Base-by-base conservation (phyloP, 2,113 vertebrate species). In the Ceyx margarethae region DNA sequence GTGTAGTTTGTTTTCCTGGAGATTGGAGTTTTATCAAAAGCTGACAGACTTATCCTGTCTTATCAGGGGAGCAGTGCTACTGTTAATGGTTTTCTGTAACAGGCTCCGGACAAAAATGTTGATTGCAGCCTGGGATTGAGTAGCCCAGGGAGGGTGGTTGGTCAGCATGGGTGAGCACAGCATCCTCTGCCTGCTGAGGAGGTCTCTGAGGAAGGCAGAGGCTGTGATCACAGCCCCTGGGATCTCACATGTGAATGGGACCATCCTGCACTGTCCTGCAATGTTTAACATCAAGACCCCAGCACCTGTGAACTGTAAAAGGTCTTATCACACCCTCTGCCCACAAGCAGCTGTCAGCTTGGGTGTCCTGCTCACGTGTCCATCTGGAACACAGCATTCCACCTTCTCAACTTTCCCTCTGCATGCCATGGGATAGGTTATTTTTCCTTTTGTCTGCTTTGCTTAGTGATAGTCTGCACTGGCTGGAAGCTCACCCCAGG, bases 61-160 rank as follows among this genome's bases (percentile, higher is more conserved):
- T 92, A 96, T 94, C 96, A 87, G 91, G 42, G 31, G n/a, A 82
- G 75, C 46, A 40, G 56, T 28, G 89, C 94, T 96, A 91, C 95
- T 67, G 86, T 79, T 57, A 89, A 88, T 83, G 85, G 77, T 45
- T 53, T 66, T 82, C 51, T 74, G 51, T 42, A 66, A 20, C 64
- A 35, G 80, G 35, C 65, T 71, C 60, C 4, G 33, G 51, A 69
- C 57, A 66, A 61, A 85, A 85, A 58, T 79, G 81, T 89, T 76
- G 74, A 92, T 87, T 85, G 84, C 58, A 46, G 81, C 71, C 71
- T 22, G 29, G 58, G 50, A 53, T 67, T 0, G 1, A 46, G n/a
- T 0, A 12, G 31, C 4, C 25, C 6, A 1, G 19, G 29, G 67
- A 25, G 40, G 53, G 37, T 0, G 1, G 46, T 61, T 0, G 0